Evolutionary conservation across 2,113 vertebrate species (phyloP), one percentile per base, ranked within the genome.

Genomic region (Uria lomvia): DNA sequence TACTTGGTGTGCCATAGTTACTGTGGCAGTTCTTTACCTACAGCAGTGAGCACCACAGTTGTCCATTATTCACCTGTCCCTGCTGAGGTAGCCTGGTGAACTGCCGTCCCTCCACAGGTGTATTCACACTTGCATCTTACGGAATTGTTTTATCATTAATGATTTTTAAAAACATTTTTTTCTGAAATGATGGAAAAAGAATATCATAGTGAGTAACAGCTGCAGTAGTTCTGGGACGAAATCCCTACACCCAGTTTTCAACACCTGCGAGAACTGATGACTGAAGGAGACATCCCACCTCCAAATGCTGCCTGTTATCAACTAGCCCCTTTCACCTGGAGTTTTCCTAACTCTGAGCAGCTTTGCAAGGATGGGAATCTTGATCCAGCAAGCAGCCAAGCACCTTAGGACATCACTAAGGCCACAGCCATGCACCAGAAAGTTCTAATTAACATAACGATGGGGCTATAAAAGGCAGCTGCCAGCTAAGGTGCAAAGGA

Each of bases 361-460:
- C 68, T 71, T 34, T 74, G 11, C 29, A 70, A 77, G 24, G 26
- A 19, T n/a, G 9, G 9, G 16, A 19, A 15, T 72, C 68, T 63
- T 74, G 47, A 75, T 63, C n/a, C 52, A 91, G 56, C 32, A 84
- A 66, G 53, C 34, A 91, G 56, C 32, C 78, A 70, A n/a, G 8
- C 8, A 15, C n/a, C 17, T 15, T 74, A 17, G 38, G 20, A 38
- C 27, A 12, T 79, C 36, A 27, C 8, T 70, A n/a, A 65, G 36
- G 23, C 38, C 42, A 70, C 34, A 74, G 20, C 5, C 8, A 19
- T 21, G 23, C 12, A 70, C 59, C 81, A 66, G 59, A 40, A 59
- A 2, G 6, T 29, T 56, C 29, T 65, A 56, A 81, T 81, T 62
- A 74, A 77, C 0, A 0, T 20, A 58, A 66, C 0, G 2, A 66